A percentile compares a stretch with the other conserved stretches of the same genome.
Evolutionary conservation across 2,888 invertebrate species (phyloP).

Genomic region (Rutpela maculata): DNA sequence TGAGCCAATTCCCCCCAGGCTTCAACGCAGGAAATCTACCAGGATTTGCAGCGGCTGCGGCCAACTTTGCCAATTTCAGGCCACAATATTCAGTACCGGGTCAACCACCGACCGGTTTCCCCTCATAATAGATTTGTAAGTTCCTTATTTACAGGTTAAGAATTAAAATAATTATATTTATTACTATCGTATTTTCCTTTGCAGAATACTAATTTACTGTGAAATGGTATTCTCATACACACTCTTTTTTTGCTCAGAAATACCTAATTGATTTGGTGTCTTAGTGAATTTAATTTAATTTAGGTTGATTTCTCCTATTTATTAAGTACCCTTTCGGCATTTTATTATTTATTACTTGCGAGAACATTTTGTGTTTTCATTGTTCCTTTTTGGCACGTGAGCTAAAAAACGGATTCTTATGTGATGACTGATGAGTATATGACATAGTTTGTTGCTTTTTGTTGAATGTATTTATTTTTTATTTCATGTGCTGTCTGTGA

Average conservation of each 20-base stretch:
- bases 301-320: slow-evolving; percentile 24
- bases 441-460: background rate
- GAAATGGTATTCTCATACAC: slow-evolving; percentile 37
- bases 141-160: slow-evolving; percentile 28
- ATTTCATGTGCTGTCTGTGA: slow-evolving; percentile 39
- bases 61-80: slow-evolving; percentile 92
- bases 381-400: slow-evolving; percentile 11
- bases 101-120: slow-evolving; percentile 75
- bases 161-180: slow-evolving; percentile 41
- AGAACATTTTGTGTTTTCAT: slow-evolving; percentile 41
- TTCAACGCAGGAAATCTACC: slow-evolving; percentile 85
- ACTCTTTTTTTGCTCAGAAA: slow-evolving; percentile 40
- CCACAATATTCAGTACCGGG: slow-evolving; percentile 89
- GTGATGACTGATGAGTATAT: slow-evolving; percentile 19
- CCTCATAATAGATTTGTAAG: slow-evolving; percentile 65
- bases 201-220: slow-evolving; percentile 39
- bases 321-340: slow-evolving; percentile 30
- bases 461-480: slow-evolving; percentile 45
- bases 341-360: slow-evolving; percentile 31
- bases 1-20: slow-evolving; percentile 90
- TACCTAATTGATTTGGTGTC: slow-evolving; percentile 22
- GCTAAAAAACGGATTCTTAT: slow-evolving; percentile 18
- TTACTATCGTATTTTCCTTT: slow-evolving; percentile 33
- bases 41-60: slow-evolving; percentile 84
- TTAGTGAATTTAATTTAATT: slow-evolving; percentile 35